Conservation (phyloP, 2,113 vertebrate genomes). For the Phrynosoma platyrhinos region DNA sequence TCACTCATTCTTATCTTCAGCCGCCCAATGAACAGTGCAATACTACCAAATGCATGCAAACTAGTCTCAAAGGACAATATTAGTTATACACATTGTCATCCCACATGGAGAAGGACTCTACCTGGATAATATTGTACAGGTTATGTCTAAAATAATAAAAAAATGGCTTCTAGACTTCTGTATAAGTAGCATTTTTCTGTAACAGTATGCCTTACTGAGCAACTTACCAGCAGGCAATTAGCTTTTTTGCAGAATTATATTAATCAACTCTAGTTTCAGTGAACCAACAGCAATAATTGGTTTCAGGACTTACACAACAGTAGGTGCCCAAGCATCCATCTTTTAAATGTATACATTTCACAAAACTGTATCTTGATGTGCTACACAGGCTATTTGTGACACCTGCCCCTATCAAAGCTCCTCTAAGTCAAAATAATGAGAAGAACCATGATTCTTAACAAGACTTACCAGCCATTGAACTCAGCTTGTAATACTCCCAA, state of each 20-base stretch:
- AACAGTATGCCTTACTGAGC: conserved; percentile 74
- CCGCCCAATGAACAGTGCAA: conserved; percentile 71
- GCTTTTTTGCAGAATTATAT: conserved; percentile 73
- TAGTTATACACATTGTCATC: conserved; percentile 69
- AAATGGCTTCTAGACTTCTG: conserved; percentile 42
- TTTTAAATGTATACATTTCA: conserved; percentile 62
- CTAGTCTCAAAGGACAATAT: conserved; percentile 74
- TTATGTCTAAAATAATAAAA: conserved; percentile 58
- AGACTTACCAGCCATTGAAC: background rate
- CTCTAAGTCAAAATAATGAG: background rate
- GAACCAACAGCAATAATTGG: conserved; percentile 65
- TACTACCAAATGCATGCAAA: conserved; percentile 72
- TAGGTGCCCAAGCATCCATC: conserved; percentile 67
- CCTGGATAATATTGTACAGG: conserved; percentile 61
- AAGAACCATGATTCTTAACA: background rate
- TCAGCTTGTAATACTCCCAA: background rate
- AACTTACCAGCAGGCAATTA: conserved; percentile 77
- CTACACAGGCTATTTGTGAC: background rate
- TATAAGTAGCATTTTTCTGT: conserved; percentile 60
- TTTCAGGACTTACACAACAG: conserved; percentile 59
- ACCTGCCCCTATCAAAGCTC: background rate
- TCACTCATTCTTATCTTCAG: conserved; percentile 85
- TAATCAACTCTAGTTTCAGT: conserved; percentile 73
- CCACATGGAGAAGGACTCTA: conserved; percentile 63
- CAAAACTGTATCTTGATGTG: background rate